Percentiles rank a stretch among this genome's conserved stretches.
phyloP scores from a whole-genome alignment of 2,113 vertebrate species.

The Thinocorus orbignyianus region DNA sequence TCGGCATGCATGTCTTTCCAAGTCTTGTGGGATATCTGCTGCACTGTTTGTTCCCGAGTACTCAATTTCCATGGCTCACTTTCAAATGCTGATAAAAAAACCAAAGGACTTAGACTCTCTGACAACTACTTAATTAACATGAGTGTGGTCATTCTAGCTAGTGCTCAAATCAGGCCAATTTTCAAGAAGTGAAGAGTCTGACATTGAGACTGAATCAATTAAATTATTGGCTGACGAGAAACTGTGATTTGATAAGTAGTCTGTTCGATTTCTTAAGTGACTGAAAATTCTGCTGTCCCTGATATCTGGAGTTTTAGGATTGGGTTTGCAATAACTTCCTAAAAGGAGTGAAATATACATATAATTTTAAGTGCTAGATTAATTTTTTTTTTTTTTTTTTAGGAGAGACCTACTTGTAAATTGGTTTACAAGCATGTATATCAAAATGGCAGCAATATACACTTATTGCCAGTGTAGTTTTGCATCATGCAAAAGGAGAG shows the following conservation, averaged over 20 bases:
- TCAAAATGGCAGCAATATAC: neutral
- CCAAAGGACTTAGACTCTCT: neutral
- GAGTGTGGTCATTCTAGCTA: slow-evolving; percentile 33
- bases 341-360: neutral
- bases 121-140: slow-evolving; percentile 50
- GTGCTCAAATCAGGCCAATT: slow-evolving; percentile 21
- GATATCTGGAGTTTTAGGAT: neutral
- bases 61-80: neutral
- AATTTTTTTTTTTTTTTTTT: slow-evolving; percentile 12
- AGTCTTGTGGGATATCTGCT: neutral
- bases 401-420: neutral
- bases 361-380: neutral
- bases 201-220: slow-evolving; percentile 25
- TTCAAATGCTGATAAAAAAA: neutral
- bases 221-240: slow-evolving; percentile 31
- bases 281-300: neutral
- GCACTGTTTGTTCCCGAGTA: neutral
- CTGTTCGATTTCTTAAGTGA: neutral
- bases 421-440: neutral
- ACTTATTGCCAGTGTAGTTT: neutral
- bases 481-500: neutral
- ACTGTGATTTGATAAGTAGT: slow-evolving; percentile 11
- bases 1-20: neutral
- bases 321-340: neutral
- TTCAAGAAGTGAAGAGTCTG: slow-evolving; percentile 25